These are phyloP conservation scores for pig (Sus scrofa) DNA, from an alignment of 2,113 vertebrate species.

Conservation along the genomic window DNA sequence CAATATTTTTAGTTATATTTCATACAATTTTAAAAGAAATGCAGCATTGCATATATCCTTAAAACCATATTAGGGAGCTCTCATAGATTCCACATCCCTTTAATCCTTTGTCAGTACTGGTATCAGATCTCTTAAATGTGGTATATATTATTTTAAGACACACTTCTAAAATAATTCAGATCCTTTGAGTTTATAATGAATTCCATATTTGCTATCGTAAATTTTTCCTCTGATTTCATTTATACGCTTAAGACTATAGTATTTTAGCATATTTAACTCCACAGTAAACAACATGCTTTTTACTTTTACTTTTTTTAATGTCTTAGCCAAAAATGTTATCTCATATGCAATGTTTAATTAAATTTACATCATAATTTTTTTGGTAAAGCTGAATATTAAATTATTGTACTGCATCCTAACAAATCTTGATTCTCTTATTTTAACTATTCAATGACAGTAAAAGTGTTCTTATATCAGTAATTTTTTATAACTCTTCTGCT, in stretches of 20 bases:
- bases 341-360: neutral
- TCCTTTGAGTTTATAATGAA: neutral
- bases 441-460: neutral
- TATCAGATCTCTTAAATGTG: neutral
- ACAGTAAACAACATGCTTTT: neutral
- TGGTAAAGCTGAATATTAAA: neutral
- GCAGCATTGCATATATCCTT: neutral
- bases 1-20: neutral
- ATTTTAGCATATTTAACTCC: neutral
- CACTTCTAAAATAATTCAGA: neutral
- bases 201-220: neutral
- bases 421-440: neutral
- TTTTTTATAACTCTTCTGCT: neutral
- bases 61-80: neutral
- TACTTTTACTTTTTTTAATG: neutral
- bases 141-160: neutral
- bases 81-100: neutral
- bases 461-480: neutral
- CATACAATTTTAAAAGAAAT: neutral
- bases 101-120: neutral
- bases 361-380: neutral
- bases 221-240: neutral
- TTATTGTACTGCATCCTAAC: neutral
- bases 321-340: neutral
- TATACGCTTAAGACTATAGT: neutral